phyloP scores from a whole-genome alignment of 2,888 invertebrate species.

The Rotaria macrura region DNA sequence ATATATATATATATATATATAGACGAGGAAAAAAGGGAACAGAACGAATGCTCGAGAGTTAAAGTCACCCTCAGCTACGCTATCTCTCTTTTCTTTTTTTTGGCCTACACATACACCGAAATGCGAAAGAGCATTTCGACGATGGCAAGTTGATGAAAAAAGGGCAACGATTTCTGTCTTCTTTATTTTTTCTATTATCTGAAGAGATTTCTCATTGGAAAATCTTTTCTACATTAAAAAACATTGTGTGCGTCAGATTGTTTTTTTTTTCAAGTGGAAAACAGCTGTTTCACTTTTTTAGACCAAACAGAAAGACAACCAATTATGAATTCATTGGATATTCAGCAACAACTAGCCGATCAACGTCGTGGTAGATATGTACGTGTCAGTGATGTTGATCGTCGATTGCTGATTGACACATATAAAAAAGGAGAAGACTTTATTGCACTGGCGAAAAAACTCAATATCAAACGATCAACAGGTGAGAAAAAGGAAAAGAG shows the following conservation, averaged over 20 bases:
- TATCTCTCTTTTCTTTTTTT: not conserved
- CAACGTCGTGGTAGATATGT: conserved; percentile 17
- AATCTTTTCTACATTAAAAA: not conserved
- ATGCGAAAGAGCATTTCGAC: not conserved
- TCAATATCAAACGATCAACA: conserved; percentile 14
- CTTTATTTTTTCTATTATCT: not conserved
- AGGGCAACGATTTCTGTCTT: not conserved
- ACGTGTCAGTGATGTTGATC: not conserved
- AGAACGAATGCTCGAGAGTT: not conserved
- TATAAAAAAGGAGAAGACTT: conserved; percentile 20
- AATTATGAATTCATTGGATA: not conserved
- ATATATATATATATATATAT: not conserved
- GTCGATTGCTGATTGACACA: not conserved
- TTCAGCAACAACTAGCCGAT: not conserved
- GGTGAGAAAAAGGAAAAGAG: too few species aligned
- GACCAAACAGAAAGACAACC: not conserved
- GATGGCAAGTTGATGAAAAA: not conserved
- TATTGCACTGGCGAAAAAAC: conserved; percentile 1
- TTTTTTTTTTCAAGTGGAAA: not conserved
- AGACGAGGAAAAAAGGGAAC: not conserved
- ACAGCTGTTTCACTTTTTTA: not conserved
- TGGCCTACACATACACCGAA: not conserved
- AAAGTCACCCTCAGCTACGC: not conserved
- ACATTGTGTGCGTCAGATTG: not conserved
- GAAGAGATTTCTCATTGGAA: not conserved